phyloP scores from a whole-genome alignment of 2,797 vertebrate genomes.

The Gymnopithys bicolor region DNA sequence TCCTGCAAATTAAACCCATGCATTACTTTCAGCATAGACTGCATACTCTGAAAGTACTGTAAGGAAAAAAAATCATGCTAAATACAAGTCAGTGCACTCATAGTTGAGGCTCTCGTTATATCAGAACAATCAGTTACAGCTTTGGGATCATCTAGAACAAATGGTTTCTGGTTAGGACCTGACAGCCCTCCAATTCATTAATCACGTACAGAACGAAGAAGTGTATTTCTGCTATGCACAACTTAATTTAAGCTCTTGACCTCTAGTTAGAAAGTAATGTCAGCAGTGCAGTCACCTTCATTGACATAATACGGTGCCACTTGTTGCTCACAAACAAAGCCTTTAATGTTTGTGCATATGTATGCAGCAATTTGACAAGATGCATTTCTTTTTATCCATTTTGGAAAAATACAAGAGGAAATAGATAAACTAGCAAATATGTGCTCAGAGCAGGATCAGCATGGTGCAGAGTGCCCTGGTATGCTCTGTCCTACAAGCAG shows the following conservation, averaged over 20 bases:
- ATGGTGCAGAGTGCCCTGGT: not conserved
- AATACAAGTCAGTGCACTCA: not conserved
- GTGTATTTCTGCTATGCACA: not conserved
- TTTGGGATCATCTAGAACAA: not conserved
- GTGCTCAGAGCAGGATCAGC: not conserved
- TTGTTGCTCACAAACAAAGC: not conserved
- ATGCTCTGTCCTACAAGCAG: not conserved
- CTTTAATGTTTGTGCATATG: not conserved
- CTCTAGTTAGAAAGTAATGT: not conserved
- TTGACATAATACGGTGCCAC: not conserved
- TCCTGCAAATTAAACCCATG: not conserved
- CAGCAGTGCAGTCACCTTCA: not conserved
- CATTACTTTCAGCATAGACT: not conserved
- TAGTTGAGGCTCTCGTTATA: not conserved
- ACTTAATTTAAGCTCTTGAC: not conserved
- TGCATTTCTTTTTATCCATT: slow-evolving; percentile 22
- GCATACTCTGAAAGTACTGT: not conserved
- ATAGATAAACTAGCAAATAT: not conserved
- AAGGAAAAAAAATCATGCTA: not conserved
- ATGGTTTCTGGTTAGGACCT: not conserved
- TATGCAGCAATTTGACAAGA: not conserved
- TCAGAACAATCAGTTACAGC: not conserved
- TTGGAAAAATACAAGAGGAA: slow-evolving; percentile 43
- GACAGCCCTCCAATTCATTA: not conserved
- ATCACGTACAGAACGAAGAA: not conserved